These are phyloP conservation scores for Peromyscus maniculatus DNA, from an alignment of 2,113 vertebrate genomes.

Conservation along the genomic window DNA sequence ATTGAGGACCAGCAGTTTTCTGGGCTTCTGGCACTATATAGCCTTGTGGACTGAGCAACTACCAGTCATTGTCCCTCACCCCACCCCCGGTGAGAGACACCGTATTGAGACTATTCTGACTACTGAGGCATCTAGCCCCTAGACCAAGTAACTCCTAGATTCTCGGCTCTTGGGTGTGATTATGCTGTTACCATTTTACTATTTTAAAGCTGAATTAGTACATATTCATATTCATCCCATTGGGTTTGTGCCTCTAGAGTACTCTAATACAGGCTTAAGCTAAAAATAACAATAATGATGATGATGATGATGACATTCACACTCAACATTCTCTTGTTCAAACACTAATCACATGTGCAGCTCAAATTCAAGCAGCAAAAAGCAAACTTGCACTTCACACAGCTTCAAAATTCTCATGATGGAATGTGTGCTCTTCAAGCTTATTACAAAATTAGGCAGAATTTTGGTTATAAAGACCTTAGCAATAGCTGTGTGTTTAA, in stretches of 20 bases:
- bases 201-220: not conserved
- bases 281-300: not conserved
- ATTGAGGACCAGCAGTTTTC: not conserved
- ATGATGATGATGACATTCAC: not conserved
- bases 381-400: not conserved
- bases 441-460: conserved; percentile 13
- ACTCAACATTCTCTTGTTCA: not conserved
- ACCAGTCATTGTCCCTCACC: not conserved
- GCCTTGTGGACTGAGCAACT: not conserved
- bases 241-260: not conserved
- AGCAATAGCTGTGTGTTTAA: conserved; percentile 46
- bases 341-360: not conserved
- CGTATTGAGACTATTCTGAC: not conserved
- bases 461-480: not conserved
- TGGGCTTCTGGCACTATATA: not conserved
- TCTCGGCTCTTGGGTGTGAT: not conserved
- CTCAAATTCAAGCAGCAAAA: conserved; percentile 20
- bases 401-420: not conserved
- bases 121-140: not conserved
- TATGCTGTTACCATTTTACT: not conserved
- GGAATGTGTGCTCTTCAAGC: not conserved
- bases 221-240: not conserved
- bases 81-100: not conserved
- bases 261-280: not conserved
- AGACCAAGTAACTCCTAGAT: not conserved